Conservation (phyloP, 2,113 vertebrate species). For the Machaerirhynchus nigripectus region DNA sequence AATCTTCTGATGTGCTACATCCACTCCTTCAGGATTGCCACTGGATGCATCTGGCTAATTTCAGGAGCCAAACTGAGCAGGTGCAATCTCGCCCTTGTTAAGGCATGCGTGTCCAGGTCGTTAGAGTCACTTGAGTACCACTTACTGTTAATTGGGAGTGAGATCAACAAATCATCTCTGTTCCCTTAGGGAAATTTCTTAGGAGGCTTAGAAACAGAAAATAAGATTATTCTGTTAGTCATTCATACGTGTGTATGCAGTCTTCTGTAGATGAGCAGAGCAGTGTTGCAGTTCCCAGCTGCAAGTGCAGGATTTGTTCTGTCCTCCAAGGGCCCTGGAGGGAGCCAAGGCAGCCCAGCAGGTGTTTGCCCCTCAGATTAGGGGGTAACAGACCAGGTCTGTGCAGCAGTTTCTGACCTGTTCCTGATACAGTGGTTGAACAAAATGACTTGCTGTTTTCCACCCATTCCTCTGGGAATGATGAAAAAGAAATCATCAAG, state of each 20-base stretch:
- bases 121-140: neutral
- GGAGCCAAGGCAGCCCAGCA: neutral
- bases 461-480: neutral
- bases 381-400: neutral
- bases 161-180: neutral
- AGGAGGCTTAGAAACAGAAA: neutral
- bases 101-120: neutral
- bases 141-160: neutral
- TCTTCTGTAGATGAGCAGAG: neutral
- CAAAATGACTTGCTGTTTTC: neutral
- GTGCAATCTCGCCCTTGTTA: neutral
- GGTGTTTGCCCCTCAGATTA: neutral
- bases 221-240: neutral
- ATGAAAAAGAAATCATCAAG: neutral
- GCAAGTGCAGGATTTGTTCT: neutral
- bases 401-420: neutral
- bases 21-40: neutral
- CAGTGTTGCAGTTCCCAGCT: neutral
- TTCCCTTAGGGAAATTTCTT: neutral
- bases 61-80: neutral
- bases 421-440: accelerated
- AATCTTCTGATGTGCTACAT: neutral
- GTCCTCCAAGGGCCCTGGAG: neutral
- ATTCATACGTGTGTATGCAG: accelerated
- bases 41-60: neutral